Percentiles rank a stretch among this genome's conserved stretches.
These are phyloP conservation scores for Ammodramus savannarum DNA, from an alignment of 2,113 vertebrate genomes.

Conservation along the genomic window DNA sequence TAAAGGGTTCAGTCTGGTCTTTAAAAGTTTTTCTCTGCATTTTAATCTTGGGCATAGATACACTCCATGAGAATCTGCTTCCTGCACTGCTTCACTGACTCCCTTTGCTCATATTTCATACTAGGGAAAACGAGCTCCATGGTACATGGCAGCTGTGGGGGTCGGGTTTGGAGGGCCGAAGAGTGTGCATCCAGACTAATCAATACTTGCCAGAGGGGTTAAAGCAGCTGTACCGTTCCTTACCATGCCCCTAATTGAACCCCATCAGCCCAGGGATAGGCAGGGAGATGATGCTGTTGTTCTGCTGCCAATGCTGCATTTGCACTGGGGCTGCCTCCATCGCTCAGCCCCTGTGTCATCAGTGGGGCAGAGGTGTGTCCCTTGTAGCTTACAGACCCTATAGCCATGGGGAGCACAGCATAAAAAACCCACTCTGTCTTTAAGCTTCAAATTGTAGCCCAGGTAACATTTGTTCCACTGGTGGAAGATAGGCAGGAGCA, in stretches of 20 bases:
- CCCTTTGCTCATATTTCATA: background rate
- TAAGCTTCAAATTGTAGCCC: background rate
- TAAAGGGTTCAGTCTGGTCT: background rate
- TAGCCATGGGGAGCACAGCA: background rate
- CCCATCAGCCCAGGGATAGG: rapidly evolving
- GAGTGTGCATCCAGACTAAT: background rate
- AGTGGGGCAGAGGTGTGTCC: background rate
- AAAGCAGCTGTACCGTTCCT: background rate
- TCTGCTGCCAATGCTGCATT: background rate
- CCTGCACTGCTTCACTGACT: rapidly evolving
- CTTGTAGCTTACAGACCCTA: background rate
- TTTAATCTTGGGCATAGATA: background rate
- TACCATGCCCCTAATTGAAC: background rate
- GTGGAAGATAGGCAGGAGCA: background rate
- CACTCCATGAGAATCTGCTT: background rate
- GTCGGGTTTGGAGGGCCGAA: background rate
- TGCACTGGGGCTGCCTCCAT: background rate
- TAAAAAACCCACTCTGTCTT: background rate
- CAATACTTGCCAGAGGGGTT: background rate
- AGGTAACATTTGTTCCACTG: background rate
- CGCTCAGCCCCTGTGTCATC: background rate
- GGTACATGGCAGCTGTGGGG: background rate
- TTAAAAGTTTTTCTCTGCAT: background rate
- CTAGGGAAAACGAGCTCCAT: background rate
- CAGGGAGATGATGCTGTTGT: background rate